phyloP scores from a whole-genome alignment of 2,888 invertebrate genomes.

The Tiphia femorata region DNA sequence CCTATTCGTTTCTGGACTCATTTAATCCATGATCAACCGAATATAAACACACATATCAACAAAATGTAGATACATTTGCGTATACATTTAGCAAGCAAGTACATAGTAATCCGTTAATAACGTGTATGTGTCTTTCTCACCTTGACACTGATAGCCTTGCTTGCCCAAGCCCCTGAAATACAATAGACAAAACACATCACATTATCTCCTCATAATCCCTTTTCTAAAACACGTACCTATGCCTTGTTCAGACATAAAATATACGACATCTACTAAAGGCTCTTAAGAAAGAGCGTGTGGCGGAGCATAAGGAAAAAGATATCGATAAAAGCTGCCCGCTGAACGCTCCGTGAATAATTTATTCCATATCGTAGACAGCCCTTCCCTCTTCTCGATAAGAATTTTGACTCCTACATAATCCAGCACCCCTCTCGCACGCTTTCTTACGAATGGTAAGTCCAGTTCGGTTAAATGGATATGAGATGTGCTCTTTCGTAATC shows the following conservation, averaged over 20 bases:
- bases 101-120: conserved; percentile 64
- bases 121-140: conserved; percentile 74
- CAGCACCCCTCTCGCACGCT: too few species aligned
- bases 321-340: not conserved
- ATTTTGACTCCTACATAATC: too few species aligned
- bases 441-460: too few species aligned
- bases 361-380: not conserved
- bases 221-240: conserved; percentile 61
- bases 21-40: too few species aligned
- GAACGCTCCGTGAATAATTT: not conserved
- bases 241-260: conserved; percentile 59
- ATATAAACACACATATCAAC: conserved; percentile 14
- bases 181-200: conserved; percentile 69
- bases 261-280: conserved; percentile 31
- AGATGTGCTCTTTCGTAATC: too few species aligned
- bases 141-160: conserved; percentile 98
- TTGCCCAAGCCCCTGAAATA: conserved; percentile 94
- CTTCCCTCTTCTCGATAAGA: too few species aligned
- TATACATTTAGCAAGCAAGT: conserved; percentile 59
- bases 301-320: conserved; percentile 5
- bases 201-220: conserved; percentile 63
- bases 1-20: too few species aligned
- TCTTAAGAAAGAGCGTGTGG: conserved; percentile 22
- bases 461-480: too few species aligned
- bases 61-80: conserved; percentile 41